Percentiles rank a stretch among this genome's conserved stretches.
Conservation (phyloP, 2,797 vertebrate genomes). For the Petrocephalus schoutedeni region DNA sequence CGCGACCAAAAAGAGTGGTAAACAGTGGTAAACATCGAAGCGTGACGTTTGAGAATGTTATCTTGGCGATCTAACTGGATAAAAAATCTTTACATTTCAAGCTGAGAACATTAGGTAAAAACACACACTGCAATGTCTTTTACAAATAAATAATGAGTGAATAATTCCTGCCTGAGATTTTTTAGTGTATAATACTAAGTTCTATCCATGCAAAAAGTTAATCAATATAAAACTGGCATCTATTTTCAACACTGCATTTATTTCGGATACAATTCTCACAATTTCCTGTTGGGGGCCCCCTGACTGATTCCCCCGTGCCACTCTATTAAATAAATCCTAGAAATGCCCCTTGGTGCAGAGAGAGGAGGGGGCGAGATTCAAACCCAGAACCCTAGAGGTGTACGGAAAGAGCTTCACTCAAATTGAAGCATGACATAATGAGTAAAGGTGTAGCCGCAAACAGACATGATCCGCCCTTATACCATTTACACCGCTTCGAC, state of each 20-base stretch:
- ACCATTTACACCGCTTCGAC: neutral
- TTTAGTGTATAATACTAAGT: neutral
- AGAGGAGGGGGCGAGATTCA: neutral
- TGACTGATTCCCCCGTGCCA: neutral
- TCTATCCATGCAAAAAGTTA: neutral
- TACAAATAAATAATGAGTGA: neutral
- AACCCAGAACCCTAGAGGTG: neutral
- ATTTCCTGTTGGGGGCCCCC: neutral
- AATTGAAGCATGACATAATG: neutral
- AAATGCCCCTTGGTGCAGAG: neutral
- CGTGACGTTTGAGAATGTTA: neutral
- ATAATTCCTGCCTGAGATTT: neutral
- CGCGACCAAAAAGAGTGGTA: no score
- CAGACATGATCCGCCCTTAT: neutral
- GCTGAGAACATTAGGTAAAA: neutral
- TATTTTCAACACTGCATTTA: neutral
- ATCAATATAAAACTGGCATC: neutral
- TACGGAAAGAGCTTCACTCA: neutral
- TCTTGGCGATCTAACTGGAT: neutral
- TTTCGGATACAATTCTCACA: neutral
- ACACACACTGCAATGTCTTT: neutral
- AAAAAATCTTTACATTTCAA: neutral
- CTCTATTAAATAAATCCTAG: neutral
- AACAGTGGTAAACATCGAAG: neutral
- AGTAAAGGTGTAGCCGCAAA: neutral